These are phyloP conservation scores for Melitaea cinxia DNA, from an alignment of 1,140 invertebrate genomes.

Conservation along the genomic window DNA sequence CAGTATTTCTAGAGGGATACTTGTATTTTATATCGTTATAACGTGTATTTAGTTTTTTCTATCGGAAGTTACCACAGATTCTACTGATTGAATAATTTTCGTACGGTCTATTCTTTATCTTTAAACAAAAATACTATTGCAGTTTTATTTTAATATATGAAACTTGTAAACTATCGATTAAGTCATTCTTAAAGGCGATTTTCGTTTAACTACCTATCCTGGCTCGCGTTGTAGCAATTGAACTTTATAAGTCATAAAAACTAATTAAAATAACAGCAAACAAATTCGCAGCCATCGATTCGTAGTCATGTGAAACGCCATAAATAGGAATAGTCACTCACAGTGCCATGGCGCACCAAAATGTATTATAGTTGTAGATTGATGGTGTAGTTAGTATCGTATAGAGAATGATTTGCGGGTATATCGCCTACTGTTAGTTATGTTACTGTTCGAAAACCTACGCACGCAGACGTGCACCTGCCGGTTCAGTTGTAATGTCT, in stretches of 20 bases:
- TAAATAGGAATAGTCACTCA: slow-evolving; percentile 24
- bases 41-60: slow-evolving; percentile 14
- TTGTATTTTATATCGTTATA: slow-evolving; percentile 14
- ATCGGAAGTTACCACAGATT: slow-evolving; percentile 34
- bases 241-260: not conserved
- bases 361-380: slow-evolving; percentile 30
- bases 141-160: not conserved
- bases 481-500: not conserved
- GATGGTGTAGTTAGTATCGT: slow-evolving; percentile 15
- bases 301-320: slow-evolving; percentile 13
- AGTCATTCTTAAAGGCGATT: not conserved
- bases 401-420: slow-evolving; percentile 12
- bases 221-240: not conserved
- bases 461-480: slow-evolving; percentile 2
- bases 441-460: not conserved
- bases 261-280: not conserved
- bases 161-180: not conserved
- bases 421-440: slow-evolving; percentile 15
- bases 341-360: slow-evolving; percentile 34
- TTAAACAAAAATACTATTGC: not conserved
- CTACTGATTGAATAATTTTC: not conserved
- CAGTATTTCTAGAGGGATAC: slow-evolving; percentile 26
- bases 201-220: slow-evolving; percentile 4
- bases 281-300: not conserved
- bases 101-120: not conserved